Conservation (phyloP, 2,888 invertebrate species). For the Pyralis farinalis region DNA sequence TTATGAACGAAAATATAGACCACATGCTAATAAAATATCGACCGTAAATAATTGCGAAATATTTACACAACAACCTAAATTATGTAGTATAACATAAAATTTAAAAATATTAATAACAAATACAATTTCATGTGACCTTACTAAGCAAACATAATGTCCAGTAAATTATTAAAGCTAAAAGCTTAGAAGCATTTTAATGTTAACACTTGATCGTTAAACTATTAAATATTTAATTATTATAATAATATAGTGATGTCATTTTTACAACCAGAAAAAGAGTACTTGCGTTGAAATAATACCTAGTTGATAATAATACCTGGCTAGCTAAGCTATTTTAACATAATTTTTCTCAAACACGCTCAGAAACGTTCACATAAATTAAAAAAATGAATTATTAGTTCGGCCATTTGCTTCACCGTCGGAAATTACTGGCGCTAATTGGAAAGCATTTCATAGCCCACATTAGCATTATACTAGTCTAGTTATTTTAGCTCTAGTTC, state of each 20-base stretch:
- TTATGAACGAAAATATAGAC: conserved; percentile 40
- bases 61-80: conserved; percentile 73
- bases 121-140: conserved; percentile 40
- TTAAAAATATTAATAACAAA: conserved; percentile 61
- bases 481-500: too few relatives aligned
- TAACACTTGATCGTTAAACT: conserved; percentile 10
- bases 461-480: too few relatives aligned
- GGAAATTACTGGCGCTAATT: too few relatives aligned
- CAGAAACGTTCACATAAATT: too few relatives aligned
- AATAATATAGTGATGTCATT: conserved; percentile 12
- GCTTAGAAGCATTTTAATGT: conserved; percentile 24
- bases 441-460: too few relatives aligned
- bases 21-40: conserved; percentile 54
- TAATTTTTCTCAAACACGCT: neutral
- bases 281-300: too few relatives aligned
- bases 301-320: too few relatives aligned
- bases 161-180: conserved; percentile 29
- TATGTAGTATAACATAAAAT: conserved; percentile 59
- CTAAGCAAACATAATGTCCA: conserved; percentile 29
- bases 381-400: too few relatives aligned
- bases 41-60: conserved; percentile 57
- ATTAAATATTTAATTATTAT: conserved; percentile 6
- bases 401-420: too few relatives aligned
- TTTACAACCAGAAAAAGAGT: conserved; percentile 3
- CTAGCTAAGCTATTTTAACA: conserved; percentile 1